Evolutionary conservation across 2,113 vertebrate species (phyloP), one percentile per base, ranked within the genome.

Genomic region (Acanthochromis polyacanthus): DNA sequence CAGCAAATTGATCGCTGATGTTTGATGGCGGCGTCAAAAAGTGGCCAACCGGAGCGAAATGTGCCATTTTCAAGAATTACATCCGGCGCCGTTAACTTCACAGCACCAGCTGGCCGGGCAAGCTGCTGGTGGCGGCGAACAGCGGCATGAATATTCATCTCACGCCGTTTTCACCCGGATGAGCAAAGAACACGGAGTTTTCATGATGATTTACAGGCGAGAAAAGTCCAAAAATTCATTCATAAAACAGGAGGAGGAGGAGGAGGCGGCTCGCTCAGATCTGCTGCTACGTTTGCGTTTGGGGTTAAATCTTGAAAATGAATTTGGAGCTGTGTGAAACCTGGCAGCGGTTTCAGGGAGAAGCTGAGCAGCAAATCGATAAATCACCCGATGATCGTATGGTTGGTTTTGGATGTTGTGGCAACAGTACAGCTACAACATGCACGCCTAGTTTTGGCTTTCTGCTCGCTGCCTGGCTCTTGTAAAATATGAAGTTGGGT

Each of bases 41-140:
- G 43, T 55, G 43, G 15, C 55, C 68, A 38, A 30, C 36, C 45
- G 19, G 56, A 82, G 36, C 59, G 51, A 70, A 70, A 79, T 80
- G 75, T 60, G 65, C 38, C 10, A 0, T 75, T 77, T 69, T 46
- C 40, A 67, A 80, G 72, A 46, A 65, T 68, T 30, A 58, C 71
- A 69, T 82, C 80, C 69, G 81, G 46, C 17, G 40, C 67, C 71
- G 81, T 81, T 78, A 78, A 86, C 74, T 81, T 73, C 61, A 81
- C 88, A 78, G 79, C 74, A 64, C 85, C 88, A 89, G 82, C 88
- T 87, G 86, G 86, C 81, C 62, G 52, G 67, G 64, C 86, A 79
- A 71, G 74, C 86, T 81, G 83, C 79, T 78, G 71, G 68, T 82
- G 76, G 68, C 59, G 75, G 80, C 66, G 36, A 85, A 79, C 79